These are phyloP conservation scores for Motacilla tschutschensis DNA, from an alignment of 2,113 vertebrate genomes.

Conservation along the genomic window DNA sequence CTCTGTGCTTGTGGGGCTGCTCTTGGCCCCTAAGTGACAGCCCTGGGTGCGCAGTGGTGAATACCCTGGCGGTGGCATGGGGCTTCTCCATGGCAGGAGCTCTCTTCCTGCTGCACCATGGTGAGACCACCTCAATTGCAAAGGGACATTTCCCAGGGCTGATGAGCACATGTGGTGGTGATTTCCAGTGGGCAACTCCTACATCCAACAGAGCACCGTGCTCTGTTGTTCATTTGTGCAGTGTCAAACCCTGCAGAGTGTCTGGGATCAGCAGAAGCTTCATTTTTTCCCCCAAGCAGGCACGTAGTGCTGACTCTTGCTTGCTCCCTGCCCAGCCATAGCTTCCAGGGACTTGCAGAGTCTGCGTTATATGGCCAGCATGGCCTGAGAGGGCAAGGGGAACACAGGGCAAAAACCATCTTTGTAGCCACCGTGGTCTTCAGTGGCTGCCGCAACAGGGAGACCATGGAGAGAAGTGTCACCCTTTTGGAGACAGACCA, in stretches of 20 bases:
- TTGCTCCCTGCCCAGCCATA: background rate
- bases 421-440: background rate
- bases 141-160: too few species aligned
- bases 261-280: background rate
- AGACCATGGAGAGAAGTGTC: too few species aligned
- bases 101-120: too few species aligned
- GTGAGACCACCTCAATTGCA: too few species aligned
- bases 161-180: too few species aligned
- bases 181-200: too few species aligned
- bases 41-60: background rate
- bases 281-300: too few species aligned
- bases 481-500: too few species aligned
- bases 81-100: too few species aligned
- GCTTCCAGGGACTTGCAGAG: background rate
- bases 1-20: background rate
- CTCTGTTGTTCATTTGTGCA: accelerated
- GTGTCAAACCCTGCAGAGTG: background rate
- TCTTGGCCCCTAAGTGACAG: background rate
- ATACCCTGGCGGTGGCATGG: too few species aligned
- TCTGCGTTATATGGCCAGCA: background rate
- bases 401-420: background rate
- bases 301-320: background rate
- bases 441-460: background rate
- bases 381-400: background rate
- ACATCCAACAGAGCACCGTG: too few species aligned